Evolutionary conservation across 2,888 invertebrate species (phyloP).

Genomic region (Tetheella fluctuosa): DNA sequence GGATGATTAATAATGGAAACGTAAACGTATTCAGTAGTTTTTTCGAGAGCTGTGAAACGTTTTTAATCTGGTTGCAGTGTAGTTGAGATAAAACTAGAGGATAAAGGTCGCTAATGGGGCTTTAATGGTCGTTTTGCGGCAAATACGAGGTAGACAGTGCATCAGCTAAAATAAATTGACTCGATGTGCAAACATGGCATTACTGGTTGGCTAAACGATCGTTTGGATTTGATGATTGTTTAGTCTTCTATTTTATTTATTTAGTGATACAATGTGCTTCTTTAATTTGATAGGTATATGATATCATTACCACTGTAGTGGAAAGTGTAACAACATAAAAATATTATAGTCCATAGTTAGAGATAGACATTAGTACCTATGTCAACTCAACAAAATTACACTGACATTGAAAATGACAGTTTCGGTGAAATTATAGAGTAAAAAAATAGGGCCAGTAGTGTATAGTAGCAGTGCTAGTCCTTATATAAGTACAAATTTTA

Average conservation of each 20-base stretch:
- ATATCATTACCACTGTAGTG: no score
- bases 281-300: no score
- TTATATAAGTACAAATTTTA: no score
- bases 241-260: neutral
- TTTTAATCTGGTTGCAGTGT: slow-evolving; percentile 6
- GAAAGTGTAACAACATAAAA: no score
- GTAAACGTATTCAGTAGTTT: neutral
- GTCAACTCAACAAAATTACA: no score
- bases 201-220: neutral
- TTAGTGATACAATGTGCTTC: no score
- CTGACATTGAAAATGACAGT: no score
- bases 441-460: no score
- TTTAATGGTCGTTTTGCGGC: slow-evolving; percentile 21
- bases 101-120: slow-evolving; percentile 22
- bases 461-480: no score
- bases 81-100: slow-evolving; percentile 13
- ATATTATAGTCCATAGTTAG: no score
- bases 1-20: slow-evolving; percentile 11
- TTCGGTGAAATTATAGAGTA: no score
- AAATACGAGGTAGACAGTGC: slow-evolving; percentile 4
- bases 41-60: neutral
- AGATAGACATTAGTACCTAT: no score
- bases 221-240: neutral
- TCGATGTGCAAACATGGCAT: neutral
- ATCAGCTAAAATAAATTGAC: slow-evolving; percentile 7